Percentiles rank a stretch among this genome's conserved stretches.
Evolutionary conservation across 2,888 invertebrate genomes (phyloP).

Genomic region (Eremobia ochroleuca): DNA sequence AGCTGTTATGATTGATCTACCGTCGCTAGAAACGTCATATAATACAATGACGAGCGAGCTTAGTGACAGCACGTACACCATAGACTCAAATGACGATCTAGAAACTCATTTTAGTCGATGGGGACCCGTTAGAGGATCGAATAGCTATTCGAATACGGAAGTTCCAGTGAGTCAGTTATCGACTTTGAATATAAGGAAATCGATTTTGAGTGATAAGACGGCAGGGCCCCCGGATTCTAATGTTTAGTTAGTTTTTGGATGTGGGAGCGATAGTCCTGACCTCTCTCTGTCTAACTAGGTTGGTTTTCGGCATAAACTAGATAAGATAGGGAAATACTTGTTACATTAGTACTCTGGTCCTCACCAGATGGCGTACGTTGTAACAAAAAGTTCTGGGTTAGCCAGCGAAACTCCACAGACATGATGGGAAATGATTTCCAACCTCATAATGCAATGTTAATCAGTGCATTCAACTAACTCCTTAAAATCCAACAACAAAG

Average conservation of each 20-base stretch:
- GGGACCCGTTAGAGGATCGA: constrained; percentile 89
- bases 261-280: constrained; percentile 11
- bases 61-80: constrained; percentile 71
- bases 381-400: background rate
- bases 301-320: background rate
- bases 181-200: constrained; percentile 81
- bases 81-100: constrained; percentile 72
- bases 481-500: background rate
- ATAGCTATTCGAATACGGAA: constrained; percentile 83
- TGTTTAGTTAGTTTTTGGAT: constrained; percentile 68
- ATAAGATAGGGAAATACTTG: background rate
- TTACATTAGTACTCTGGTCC: background rate
- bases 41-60: constrained; percentile 76
- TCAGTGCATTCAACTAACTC: background rate
- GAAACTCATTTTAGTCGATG: constrained; percentile 84
- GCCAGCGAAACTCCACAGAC: background rate
- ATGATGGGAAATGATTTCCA: background rate
- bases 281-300: background rate
- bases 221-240: constrained; percentile 77
- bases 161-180: constrained; percentile 86
- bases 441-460: background rate
- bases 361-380: background rate
- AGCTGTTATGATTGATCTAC: constrained; percentile 86
- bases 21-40: constrained; percentile 78
- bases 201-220: constrained; percentile 72